Evolutionary conservation across 2,797 vertebrate genomes (phyloP).

Genomic region (Aplochiton taeniatus): DNA sequence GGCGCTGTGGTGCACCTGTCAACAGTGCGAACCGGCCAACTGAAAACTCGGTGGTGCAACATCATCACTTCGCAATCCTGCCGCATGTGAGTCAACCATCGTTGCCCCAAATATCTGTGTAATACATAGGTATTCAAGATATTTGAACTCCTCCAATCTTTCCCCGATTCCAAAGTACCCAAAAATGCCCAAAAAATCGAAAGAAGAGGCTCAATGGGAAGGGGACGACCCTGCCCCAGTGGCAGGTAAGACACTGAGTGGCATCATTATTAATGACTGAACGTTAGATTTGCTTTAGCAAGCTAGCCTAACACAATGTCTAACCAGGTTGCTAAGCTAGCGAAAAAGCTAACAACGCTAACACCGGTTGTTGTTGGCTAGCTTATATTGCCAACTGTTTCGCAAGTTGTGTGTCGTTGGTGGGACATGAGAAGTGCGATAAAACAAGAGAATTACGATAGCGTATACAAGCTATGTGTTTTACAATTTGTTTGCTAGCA

Average conservation of each 20-base stretch:
- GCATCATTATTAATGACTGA: too few relatives aligned
- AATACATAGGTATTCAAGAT: too few relatives aligned
- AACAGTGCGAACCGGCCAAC: too few relatives aligned
- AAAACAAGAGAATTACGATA: too few relatives aligned
- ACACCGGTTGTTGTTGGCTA: background rate
- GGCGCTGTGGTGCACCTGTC: too few relatives aligned
- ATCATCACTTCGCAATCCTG: conserved; percentile 6
- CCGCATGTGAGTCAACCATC: background rate
- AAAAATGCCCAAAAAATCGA: conserved; percentile 77
- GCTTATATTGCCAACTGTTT: background rate
- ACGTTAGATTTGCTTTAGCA: background rate
- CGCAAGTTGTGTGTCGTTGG: too few relatives aligned
- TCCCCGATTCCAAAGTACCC: background rate
- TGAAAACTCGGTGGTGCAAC: background rate
- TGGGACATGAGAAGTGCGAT: too few relatives aligned
- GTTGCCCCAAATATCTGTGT: too few relatives aligned
- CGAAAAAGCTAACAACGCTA: too few relatives aligned
- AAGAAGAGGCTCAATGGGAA: conserved; percentile 76
- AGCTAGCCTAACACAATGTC: conserved; percentile 13
- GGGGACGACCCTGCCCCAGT: conserved; percentile 66
- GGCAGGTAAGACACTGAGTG: conserved; percentile 45
- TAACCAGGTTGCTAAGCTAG: background rate
- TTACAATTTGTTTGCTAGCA: too few relatives aligned
- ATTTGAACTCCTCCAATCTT: background rate
- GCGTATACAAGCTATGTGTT: too few relatives aligned